These are phyloP conservation scores for Tortrix viridana DNA, from an alignment of 2,888 invertebrate species.

Conservation along the genomic window DNA sequence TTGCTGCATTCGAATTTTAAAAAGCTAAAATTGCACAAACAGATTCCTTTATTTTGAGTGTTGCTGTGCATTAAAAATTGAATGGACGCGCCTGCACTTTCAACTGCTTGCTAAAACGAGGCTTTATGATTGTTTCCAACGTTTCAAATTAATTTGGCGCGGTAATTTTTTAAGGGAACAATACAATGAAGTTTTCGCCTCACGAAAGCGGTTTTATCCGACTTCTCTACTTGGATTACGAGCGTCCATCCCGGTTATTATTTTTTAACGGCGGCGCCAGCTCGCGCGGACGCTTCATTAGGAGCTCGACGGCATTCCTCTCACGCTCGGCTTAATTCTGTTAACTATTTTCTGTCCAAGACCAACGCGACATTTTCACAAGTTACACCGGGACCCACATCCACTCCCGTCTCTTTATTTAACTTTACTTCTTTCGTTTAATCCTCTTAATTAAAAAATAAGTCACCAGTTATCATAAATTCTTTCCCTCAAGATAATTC, in stretches of 20 bases:
- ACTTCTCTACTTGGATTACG: conserved; percentile 43
- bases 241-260: conserved; percentile 42
- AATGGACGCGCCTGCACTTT: conserved; percentile 1
- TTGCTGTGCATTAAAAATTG: conserved; percentile 39
- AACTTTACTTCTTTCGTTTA: conserved; percentile 48
- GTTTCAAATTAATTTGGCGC: neutral
- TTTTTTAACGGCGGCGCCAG: conserved; percentile 44
- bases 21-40: conserved; percentile 58
- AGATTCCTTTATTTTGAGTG: conserved; percentile 56
- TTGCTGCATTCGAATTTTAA: conserved; percentile 56
- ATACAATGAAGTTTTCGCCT: conserved; percentile 13
- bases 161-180: neutral
- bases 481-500: neutral
- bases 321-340: conserved; percentile 68
- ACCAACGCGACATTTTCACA: conserved; percentile 58
- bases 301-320: conserved; percentile 59
- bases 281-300: conserved; percentile 59
- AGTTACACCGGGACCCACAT: conserved; percentile 49
- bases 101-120: conserved; percentile 6
- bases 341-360: conserved; percentile 73
- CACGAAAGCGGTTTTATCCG: conserved; percentile 24
- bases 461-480: conserved; percentile 5
- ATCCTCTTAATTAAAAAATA: conserved; percentile 28
- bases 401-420: conserved; percentile 53
- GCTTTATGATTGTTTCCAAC: neutral